phyloP scores from a whole-genome alignment of 2,888 invertebrate genomes.

The Dusona sp. region DNA sequence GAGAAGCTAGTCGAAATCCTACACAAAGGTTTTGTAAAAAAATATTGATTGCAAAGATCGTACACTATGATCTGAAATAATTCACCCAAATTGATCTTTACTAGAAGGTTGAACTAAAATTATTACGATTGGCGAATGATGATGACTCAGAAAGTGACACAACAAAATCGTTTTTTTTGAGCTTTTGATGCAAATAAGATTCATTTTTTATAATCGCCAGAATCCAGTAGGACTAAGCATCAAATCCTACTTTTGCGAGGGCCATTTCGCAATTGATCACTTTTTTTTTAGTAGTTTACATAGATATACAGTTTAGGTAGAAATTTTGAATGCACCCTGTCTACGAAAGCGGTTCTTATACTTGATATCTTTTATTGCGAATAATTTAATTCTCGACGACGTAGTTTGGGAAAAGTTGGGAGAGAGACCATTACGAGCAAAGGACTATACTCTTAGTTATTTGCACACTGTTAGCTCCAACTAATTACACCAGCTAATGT shows the following conservation, averaged over 20 bases:
- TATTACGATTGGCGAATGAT: not conserved
- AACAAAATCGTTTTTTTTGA: not conserved
- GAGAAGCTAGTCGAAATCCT: not conserved
- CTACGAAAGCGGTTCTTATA: not conserved
- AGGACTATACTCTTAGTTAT: conserved; percentile 5
- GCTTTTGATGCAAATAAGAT: not conserved
- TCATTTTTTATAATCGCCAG: not conserved
- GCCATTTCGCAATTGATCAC: not conserved
- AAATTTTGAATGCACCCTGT: not conserved
- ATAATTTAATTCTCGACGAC: not conserved
- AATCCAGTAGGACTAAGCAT: not conserved
- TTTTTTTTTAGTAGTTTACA: not conserved
- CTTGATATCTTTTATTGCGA: not conserved
- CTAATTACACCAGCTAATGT: conserved; percentile 26
- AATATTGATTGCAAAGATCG: no score
- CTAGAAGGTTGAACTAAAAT: not conserved
- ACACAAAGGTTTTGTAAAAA: no score
- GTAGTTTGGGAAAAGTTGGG: conserved; percentile 2
- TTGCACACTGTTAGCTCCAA: conserved; percentile 13
- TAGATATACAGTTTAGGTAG: not conserved
- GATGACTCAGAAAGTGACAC: not conserved
- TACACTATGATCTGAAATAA: no score
- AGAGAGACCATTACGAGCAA: not conserved
- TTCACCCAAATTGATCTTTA: not conserved
- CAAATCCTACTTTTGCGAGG: not conserved